Evolutionary conservation across 2,113 vertebrate species (phyloP), one percentile per base, ranked within the genome.

Genomic region (Eidolon helvum): DNA sequence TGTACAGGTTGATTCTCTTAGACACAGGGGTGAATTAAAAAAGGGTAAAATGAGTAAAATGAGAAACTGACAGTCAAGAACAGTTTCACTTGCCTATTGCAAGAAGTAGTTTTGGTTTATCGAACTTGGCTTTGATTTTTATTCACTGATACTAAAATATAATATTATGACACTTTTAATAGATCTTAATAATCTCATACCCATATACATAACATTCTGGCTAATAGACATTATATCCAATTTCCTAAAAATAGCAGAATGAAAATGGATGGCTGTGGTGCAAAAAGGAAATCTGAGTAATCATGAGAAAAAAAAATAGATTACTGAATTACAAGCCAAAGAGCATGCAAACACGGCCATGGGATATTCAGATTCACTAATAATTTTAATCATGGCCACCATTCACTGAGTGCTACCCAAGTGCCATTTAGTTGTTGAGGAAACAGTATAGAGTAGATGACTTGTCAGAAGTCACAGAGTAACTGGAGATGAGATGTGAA

Each of bases 91-190:
- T 50, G 30, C 35, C 35, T 43, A 30, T 26, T 87, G 33, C 11
- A 71, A 30, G 38, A 38, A 35, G 87, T 48, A 8, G 33, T 74
- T 94, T 92, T 28, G 55, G 57, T 66, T 90, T 59, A 55, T 26
- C 40, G 40, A 83, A 77, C 18, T 48, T 92, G 53, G 68, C 66
- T 94, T 87, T 83, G 14, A 33, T 83, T 92, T 94, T 68, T 91
- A 40, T 38, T 63, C 21, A 53, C 40, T 8, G 14, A 75, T 30
- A 78, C 63, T 94, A 96, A 57, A 85, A 87, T 53, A 75, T 15
- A 63, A 68, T 33, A 72, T 75, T n/a, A n/a, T 53, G 84, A 69
- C 69, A 79, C 59, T 79, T 84, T 71, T 40, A 59, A 10, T 35
- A 84, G 63, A 19, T 77, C 22, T 95, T 93, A 87, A 45, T 78